Percentiles rank a stretch among this genome's conserved stretches.
phyloP scores from a whole-genome alignment of 2,113 vertebrate species.

The Glaucidium brasilianum region DNA sequence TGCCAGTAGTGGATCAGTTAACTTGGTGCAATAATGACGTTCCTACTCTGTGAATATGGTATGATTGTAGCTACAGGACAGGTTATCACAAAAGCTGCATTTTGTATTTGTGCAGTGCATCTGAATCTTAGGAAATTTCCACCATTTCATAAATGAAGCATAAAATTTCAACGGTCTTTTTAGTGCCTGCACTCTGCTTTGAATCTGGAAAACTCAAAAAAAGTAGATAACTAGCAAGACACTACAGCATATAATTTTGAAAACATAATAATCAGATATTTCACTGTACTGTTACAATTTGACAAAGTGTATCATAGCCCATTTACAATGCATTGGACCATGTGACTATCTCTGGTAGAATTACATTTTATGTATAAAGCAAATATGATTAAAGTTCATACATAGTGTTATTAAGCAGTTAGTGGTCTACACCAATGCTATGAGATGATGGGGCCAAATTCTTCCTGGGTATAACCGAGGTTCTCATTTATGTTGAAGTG shows the following conservation, averaged over 20 bases:
- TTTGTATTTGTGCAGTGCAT: not conserved
- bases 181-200: not conserved
- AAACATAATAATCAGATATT: not conserved
- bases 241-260: not conserved
- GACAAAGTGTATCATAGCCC: not conserved
- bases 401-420: fast-evolving
- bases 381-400: not conserved
- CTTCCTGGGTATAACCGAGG: not conserved
- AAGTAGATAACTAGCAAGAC: not conserved
- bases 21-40: not conserved
- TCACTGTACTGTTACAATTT: not conserved
- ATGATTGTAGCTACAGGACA: not conserved
- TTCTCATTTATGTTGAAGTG: not conserved
- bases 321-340: not conserved
- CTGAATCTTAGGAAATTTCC: not conserved
- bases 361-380: not conserved
- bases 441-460: not conserved
- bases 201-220: not conserved
- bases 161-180: not conserved
- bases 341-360: not conserved
- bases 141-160: not conserved
- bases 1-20: not conserved
- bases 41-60: not conserved
- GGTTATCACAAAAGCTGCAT: not conserved
- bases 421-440: not conserved